Base-by-base conservation (phyloP, 2,888 invertebrate species). In the Caenorhabditis sp. region DNA sequence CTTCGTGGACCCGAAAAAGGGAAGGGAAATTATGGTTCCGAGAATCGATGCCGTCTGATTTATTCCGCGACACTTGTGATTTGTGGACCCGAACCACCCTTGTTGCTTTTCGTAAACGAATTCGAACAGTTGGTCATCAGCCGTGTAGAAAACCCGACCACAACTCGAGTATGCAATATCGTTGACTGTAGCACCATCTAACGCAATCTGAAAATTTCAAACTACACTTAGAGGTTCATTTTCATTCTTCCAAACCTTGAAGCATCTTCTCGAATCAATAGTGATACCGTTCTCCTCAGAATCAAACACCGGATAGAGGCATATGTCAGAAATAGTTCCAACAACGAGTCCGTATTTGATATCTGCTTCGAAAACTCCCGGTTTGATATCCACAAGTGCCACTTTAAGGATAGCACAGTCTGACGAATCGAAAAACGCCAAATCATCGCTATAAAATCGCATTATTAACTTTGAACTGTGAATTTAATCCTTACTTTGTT, bases 361-460 rank as follows among this genome's bases (percentile, higher is more conserved):
- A 93, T 96, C 96, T 85, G 94, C 63, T 86, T 87, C 79, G 61
- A 90, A 90, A 8, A 91, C 87, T 31, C 93, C 93, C 44, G 95
- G 93, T 93, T 96, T 97, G 0, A 98, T 97, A 92, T 92, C 93
- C 0, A 97, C 95, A 81, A 99, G 93, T 1, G 96, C 97, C 73
- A 98, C 97, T 92, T 96, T 95, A 61, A 98, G 94, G 91, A 99
- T 98, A 1, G 97, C 95, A 93, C 98, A 97, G 88, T 95, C 96
- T 0, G 98, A 94, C 0, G 97, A 97, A 94, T 98, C 98, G 93
- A 96, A 98, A 93, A 96, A 98, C 0, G 98, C 97, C 31, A 98
- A 95, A 94, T 99, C 98, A 84, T 95, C 95, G 66, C 96, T 95
- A 89, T 70, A 94, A 93, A 6, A 31, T 31, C 31, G 31, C 7